Conservation (phyloP, 2,113 vertebrate species). For the Sterna hirundo region DNA sequence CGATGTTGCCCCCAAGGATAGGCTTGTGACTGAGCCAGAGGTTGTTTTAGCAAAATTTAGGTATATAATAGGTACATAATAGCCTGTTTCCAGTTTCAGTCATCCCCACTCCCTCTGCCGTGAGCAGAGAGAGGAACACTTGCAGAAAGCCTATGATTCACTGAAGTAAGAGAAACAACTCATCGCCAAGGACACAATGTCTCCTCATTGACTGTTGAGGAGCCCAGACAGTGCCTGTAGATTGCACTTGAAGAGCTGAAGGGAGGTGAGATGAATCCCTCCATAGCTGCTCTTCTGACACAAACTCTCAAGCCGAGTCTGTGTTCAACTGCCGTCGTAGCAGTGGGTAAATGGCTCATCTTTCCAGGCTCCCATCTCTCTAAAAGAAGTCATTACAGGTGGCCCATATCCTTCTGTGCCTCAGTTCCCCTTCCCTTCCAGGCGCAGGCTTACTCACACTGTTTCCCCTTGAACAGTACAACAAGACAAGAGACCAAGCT, state of each 20-base stretch:
- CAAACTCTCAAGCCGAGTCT: neutral
- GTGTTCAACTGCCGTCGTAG: neutral
- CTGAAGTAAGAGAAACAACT: neutral
- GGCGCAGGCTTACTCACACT: neutral
- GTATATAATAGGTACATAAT: neutral
- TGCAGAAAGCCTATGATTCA: neutral
- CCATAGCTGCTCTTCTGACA: neutral
- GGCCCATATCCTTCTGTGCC: neutral
- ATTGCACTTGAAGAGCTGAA: neutral
- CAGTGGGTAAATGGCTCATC: neutral
- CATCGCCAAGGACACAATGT: neutral
- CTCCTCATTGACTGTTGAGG: neutral
- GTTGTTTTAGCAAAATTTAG: neutral
- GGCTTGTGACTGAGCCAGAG: neutral
- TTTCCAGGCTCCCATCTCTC: neutral
- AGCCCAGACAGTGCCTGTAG: neutral
- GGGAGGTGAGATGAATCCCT: neutral
- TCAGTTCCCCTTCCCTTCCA: neutral
- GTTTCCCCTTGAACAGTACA: neutral
- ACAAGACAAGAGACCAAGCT: neutral
- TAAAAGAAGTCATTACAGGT: fast-evolving
- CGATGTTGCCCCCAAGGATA: neutral
- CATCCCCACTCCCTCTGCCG: neutral
- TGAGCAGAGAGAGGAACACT: neutral
- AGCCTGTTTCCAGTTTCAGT: neutral